Percentiles rank a stretch among this genome's conserved stretches.
Evolutionary conservation across 2,888 invertebrate genomes (phyloP).

Genomic region (Trisateles emortualis): DNA sequence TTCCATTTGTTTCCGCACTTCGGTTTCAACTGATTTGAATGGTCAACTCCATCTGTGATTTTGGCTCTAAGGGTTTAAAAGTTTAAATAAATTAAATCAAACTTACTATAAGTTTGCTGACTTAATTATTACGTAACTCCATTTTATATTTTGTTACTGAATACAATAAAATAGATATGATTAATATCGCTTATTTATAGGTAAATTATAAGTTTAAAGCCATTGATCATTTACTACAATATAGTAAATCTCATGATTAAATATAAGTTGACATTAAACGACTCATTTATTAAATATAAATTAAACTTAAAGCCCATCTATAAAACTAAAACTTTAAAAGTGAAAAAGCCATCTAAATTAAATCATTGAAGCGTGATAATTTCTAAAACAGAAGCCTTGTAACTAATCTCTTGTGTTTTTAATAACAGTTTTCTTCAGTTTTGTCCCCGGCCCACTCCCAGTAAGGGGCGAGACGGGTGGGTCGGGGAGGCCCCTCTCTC

Average conservation of each 20-base stretch:
- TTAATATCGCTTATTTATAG: no score
- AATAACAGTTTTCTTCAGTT: conserved; percentile 80
- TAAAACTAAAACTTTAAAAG: conserved; percentile 1
- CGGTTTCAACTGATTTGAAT: conserved; percentile 72
- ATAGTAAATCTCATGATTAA: neutral
- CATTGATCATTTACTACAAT: no score
- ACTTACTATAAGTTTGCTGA: neutral
- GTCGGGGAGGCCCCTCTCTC: conserved; percentile 57
- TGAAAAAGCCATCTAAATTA: conserved; percentile 17
- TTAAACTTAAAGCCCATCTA: neutral
- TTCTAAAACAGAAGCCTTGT: conserved; percentile 66
- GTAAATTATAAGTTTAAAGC: no score
- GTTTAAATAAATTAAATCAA: conserved; percentile 13
- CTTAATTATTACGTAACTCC: neutral
- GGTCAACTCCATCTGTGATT: conserved; percentile 65
- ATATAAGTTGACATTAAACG: neutral
- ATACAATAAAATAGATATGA: neutral
- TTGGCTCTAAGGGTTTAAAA: conserved; percentile 24
- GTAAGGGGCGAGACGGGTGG: conserved; percentile 47
- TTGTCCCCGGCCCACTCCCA: conserved; percentile 64
- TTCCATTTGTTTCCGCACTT: conserved; percentile 80
- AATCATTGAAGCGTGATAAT: conserved; percentile 44
- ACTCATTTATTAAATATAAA: neutral
- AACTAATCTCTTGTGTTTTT: conserved; percentile 77
- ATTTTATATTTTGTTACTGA: neutral